Conservation (phyloP, 2,113 vertebrate species). For the Ondatra zibethicus region DNA sequence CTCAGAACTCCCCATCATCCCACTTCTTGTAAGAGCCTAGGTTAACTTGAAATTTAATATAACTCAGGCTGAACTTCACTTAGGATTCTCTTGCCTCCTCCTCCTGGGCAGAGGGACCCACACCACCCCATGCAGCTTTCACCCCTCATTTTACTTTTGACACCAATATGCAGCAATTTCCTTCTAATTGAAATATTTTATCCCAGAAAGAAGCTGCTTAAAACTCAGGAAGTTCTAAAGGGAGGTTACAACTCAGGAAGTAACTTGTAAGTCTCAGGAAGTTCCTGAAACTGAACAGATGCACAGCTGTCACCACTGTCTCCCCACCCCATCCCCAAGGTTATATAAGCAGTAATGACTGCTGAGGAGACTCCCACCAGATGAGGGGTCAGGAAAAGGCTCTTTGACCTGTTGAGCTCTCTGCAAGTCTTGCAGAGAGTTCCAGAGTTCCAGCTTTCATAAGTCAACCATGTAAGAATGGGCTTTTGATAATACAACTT, state of each 20-base stretch:
- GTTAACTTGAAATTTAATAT: background rate
- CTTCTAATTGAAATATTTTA: background rate
- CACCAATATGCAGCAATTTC: background rate
- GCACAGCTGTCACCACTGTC: background rate
- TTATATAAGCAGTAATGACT: background rate
- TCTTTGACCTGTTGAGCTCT: background rate
- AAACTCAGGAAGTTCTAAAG: background rate
- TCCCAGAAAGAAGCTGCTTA: background rate
- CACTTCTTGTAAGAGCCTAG: background rate
- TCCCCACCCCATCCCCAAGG: background rate
- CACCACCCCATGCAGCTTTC: background rate
- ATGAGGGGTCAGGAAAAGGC: background rate
- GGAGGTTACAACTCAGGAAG: background rate
- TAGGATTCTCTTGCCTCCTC: background rate
- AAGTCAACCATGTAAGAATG: background rate
- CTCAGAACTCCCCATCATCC: background rate
- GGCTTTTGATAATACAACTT: background rate
- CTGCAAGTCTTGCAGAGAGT: background rate
- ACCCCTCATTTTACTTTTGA: background rate
- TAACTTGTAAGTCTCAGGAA: background rate
- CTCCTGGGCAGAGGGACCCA: background rate
- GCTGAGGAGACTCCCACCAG: background rate
- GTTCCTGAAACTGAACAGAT: background rate
- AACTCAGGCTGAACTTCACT: background rate
- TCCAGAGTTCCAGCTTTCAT: background rate